Evolutionary conservation across 2,888 invertebrate genomes (phyloP).

Genomic region (Sinohyriopsis cumingii): DNA sequence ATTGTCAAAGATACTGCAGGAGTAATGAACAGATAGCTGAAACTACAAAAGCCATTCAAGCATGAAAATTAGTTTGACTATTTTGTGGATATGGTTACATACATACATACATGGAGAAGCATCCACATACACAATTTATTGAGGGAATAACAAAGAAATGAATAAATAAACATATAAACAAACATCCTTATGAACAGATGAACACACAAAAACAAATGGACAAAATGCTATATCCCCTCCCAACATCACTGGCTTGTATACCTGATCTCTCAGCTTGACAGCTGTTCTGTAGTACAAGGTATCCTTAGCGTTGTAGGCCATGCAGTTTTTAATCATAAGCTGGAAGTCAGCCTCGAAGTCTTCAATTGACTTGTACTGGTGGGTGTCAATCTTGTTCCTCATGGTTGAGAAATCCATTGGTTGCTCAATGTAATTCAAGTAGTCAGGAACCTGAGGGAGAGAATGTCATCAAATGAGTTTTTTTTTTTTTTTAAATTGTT

Average conservation of each 20-base stretch:
- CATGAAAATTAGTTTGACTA: too few relatives aligned
- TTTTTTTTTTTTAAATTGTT: background rate
- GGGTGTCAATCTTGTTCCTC: conserved; percentile 75
- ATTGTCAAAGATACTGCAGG: too few relatives aligned
- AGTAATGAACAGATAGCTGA: too few relatives aligned
- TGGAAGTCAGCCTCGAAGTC: conserved; percentile 91
- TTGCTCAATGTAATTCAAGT: conserved; percentile 85
- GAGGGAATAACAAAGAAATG: too few relatives aligned
- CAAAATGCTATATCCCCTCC: too few relatives aligned
- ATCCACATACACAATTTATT: too few relatives aligned
- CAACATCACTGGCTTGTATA: conserved; percentile 21
- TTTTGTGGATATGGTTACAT: too few relatives aligned
- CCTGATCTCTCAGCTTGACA: conserved; percentile 87
- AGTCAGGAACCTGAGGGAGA: conserved; percentile 83
- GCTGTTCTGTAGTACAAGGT: conserved; percentile 95
- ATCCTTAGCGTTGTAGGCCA: conserved; percentile 95
- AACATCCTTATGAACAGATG: too few relatives aligned
- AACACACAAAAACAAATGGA: too few relatives aligned
- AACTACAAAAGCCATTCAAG: too few relatives aligned
- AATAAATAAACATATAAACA: too few relatives aligned
- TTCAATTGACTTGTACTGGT: conserved; percentile 76
- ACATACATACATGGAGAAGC: too few relatives aligned
- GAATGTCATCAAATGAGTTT: background rate
- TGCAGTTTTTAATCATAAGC: conserved; percentile 96
- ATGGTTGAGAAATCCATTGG: conserved; percentile 95